These are phyloP conservation scores for Cydia amplana DNA, from an alignment of 1,140 invertebrate species.

Conservation along the genomic window DNA sequence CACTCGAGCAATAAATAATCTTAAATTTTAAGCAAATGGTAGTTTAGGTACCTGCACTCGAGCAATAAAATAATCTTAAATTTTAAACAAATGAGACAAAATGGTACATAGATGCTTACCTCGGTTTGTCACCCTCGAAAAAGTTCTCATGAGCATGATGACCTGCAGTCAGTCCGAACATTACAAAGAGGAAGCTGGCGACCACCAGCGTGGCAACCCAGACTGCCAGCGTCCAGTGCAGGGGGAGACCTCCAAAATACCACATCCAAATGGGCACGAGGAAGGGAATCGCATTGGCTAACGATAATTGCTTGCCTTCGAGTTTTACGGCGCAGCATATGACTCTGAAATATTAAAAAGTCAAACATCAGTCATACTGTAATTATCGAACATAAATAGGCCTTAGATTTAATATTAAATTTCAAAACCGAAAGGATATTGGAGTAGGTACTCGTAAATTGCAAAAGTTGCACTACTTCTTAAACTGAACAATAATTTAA, in stretches of 20 bases:
- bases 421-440: too few species aligned
- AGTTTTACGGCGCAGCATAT: slow-evolving; percentile 36
- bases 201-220: slow-evolving; percentile 82
- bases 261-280: slow-evolving; percentile 62
- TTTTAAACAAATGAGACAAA: too few species aligned
- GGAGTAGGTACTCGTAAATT: too few species aligned
- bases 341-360: slow-evolving; percentile 45
- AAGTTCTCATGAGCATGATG: slow-evolving; percentile 91
- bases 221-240: slow-evolving; percentile 60
- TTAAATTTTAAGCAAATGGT: too few species aligned
- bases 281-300: slow-evolving; percentile 52
- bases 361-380: too few species aligned
- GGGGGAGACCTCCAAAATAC: slow-evolving; percentile 47
- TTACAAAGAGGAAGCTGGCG: slow-evolving; percentile 82
- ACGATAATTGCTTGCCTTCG: slow-evolving; percentile 49
- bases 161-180: slow-evolving; percentile 87
- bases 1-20: too few species aligned
- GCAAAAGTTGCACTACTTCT: too few species aligned
- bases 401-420: too few species aligned
- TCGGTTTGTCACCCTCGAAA: slow-evolving; percentile 88
- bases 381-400: too few species aligned
- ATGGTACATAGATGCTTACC: slow-evolving; percentile 63
- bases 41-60: too few species aligned
- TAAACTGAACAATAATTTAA: too few species aligned
- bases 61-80: too few species aligned